Evolutionary conservation across 2,797 vertebrate genomes (phyloP), one percentile per base, ranked within the genome.

Genomic region (Pseudotriccus pelzelni): DNA sequence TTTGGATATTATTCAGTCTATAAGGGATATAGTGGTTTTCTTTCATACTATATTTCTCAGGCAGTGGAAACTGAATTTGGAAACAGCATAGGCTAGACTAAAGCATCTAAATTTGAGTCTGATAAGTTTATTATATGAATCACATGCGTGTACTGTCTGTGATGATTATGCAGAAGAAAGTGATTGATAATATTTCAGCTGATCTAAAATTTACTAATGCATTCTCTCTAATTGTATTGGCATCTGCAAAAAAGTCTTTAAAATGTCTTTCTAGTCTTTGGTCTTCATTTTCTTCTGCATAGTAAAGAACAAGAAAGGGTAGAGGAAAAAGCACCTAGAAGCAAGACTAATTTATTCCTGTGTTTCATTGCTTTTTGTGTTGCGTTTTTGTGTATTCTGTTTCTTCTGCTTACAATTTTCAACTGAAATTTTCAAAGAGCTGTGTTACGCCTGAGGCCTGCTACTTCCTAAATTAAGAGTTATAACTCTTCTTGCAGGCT

Each of bases 401-500:
- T 69, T 58, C 9, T 83, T 55, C 52, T 69, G 9, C 59, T 89
- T 80, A 23, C 20, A 19, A 22, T 56, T 85, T 87, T 76, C 25
- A 87, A 8, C 22, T 58, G 28, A 88, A 69, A 32, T 87, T 76
- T 67, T 68, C 20, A 37, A 88, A 90, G 76, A 90, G 24, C 37
- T 95, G 14, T 12, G 1, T 83, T 88, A 13, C 63, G 59, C 49
- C 56, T 70, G 55, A 93, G 70, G 47, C 68, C 62, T 80, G 66
- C 89, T 95, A 75, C 30, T 84, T 95, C 87, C 56, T 52, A 88
- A 95, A 68, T 87, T 75, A 91, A 85, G 39, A 93, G 64, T 27
- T 30, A 19, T 63, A 85, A 75, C 55, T 93, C 83, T 93, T 77
- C 14, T 94, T 88, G 64, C 21, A 82, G 46, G n/a, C 49, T 83